These are phyloP conservation scores for Oenanthe oenanthe DNA, from an alignment of 2,113 vertebrate species.

Conservation along the genomic window DNA sequence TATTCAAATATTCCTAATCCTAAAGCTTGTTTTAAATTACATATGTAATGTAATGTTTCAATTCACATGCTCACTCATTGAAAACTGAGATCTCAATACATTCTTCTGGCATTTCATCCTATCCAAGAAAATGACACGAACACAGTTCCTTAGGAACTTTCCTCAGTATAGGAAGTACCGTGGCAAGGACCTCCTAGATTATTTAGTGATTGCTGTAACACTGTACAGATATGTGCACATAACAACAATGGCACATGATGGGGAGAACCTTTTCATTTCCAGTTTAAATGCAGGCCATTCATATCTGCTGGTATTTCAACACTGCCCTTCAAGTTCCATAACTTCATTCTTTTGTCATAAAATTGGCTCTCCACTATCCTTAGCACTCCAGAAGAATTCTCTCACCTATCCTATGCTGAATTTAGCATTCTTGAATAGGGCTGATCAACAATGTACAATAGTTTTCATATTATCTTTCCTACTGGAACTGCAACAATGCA, in stretches of 20 bases:
- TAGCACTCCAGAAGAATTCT: background rate
- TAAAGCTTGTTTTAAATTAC: constrained; percentile 2
- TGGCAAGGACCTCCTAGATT: background rate
- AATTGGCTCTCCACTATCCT: background rate
- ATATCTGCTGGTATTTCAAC: background rate
- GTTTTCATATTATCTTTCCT: background rate
- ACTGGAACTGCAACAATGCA: background rate
- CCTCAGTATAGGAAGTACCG: background rate
- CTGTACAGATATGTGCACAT: accelerated
- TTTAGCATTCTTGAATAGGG: background rate
- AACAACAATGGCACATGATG: background rate
- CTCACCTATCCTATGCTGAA: background rate
- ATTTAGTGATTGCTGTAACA: background rate
- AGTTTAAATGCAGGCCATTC: background rate
- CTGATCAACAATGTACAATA: background rate
- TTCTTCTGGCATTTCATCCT: constrained; percentile 3
- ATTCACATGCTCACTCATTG: background rate
- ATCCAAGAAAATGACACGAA: background rate
- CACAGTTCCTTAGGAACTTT: background rate
- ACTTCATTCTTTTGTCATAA: background rate
- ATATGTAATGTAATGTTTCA: background rate
- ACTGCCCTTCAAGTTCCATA: background rate
- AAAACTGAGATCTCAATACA: background rate
- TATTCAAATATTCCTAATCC: background rate
- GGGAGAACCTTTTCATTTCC: background rate